Evolutionary conservation across 2,797 vertebrate species (phyloP), one percentile per base, ranked within the genome.

Genomic region (Neostethus bicornis): DNA sequence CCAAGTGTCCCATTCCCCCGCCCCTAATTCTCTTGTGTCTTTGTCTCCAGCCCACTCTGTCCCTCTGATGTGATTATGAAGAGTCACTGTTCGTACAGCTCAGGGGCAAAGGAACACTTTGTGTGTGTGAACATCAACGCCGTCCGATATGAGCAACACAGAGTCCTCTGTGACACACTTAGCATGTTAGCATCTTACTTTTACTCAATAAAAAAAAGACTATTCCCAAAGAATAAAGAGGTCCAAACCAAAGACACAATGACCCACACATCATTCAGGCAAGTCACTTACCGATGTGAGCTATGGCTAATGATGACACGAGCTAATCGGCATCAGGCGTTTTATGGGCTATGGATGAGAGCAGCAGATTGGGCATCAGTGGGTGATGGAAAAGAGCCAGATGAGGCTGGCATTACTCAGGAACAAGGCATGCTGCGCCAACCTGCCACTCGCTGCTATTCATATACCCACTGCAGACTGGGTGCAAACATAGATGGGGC

Each of bases 401-500:
- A 69, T 70, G 70, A 85, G 75, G 79, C 51, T 89, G 90, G 85
- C 85, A 87, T 77, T 51, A 49, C 47, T 81, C 79, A 83, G 75
- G 89, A 91, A 91, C 88, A 87, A 56, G 77, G 65, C 90, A 49
- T 43, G 86, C 88, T 90, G 92, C 21, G 88, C 85, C 90, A 90
- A 90, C 87, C 90, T 91, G 90, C 87, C 82, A 66, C 84, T 78
- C 53, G 68, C 70, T 74, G 84, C 81, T 85, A 89, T 89, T 88
- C 88, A 80, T 85, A 83, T 0, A 73, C 76, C 41, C 49, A 31
- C 47, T 26, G 61, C 70, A 81, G 81, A 65, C 79, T 25, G 44
- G 58, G 66, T 49, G 55, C 65, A 62, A 48, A 61, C 72, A 47
- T 45, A 55, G 71, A 53, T 4, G 52, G 3, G 2, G 19, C 0